Evolutionary conservation across 1,140 invertebrate genomes (phyloP), one percentile per base, ranked within the genome.

Genomic region (Magallana ariakensis): DNA sequence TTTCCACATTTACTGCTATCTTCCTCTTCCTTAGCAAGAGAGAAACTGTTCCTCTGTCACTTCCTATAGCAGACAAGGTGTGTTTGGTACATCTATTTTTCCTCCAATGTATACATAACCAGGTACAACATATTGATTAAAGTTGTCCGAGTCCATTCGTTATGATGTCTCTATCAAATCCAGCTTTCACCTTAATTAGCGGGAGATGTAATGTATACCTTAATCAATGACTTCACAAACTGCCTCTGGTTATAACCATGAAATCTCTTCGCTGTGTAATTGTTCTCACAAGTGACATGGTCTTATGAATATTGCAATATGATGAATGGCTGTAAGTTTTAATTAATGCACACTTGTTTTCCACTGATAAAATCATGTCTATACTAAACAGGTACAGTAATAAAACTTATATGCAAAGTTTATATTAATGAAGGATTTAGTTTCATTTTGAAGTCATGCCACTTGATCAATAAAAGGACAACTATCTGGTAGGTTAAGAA

Each of bases 171-270:
- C 33, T 75, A 19, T 22, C 33, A 75, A 3, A 13, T 0, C 19
- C 33, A 4, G 33, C 33, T 26, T 8, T 75, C 22, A 75, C 66
- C 66, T 75, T 33, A 26, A 75, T 26, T 33, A 75, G 66, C 22
- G 26, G 10, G 33, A 75, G 22, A 75, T 19, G 66, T 75, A 75
- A 75, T 13, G 5, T 75, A 26, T 9, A 75, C 66, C n/a, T 6
- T 15, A 75, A 75, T 75, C 66, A 75, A 75, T 75, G 66, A 75
- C 66, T 75, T 33, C 66, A 33, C 66, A 16, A 16, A 75, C 66
- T 26, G 66, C 66, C 22, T 75, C 66, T 26, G 22, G 22, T 75
- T 22, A 60, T 46, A 46, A 46, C 33, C 33, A 60, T 60, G 15
- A 60, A n/a, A 60, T 9, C 15, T 16, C 9, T n/a, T 60, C 1